phyloP scores from a whole-genome alignment of 2,113 vertebrate species.

The Eulemur macaco region DNA sequence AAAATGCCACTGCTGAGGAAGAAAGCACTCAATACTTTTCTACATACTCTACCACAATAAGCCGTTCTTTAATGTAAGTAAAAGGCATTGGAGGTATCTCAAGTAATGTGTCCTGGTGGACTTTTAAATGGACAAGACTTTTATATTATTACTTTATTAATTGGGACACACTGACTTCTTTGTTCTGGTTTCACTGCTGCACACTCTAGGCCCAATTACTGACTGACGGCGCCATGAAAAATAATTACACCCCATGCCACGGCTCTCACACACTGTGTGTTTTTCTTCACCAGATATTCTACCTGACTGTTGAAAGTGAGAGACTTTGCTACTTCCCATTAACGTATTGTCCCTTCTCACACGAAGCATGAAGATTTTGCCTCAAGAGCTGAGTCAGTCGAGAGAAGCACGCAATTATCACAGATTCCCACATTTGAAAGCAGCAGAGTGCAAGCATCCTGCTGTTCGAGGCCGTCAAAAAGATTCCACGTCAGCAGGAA shows the following conservation, averaged over 20 bases:
- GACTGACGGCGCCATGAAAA: not conserved
- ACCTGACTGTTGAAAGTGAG: slow-evolving; percentile 57
- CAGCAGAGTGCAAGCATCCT: not conserved
- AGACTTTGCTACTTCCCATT: slow-evolving; percentile 49
- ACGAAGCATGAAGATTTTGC: slow-evolving; percentile 55
- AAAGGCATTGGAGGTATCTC: not conserved
- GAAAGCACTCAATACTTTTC: not conserved
- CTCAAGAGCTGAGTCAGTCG: slow-evolving; percentile 49
- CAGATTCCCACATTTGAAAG: slow-evolving; percentile 18
- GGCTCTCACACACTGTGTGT: not conserved
- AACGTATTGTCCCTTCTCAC: slow-evolving; percentile 32
- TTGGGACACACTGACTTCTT: slow-evolving; percentile 31
- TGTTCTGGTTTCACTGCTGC: slow-evolving; percentile 7
- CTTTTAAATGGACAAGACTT: not conserved
- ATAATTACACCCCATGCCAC: slow-evolving; percentile 24
- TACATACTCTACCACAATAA: not conserved
- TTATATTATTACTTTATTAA: slow-evolving; percentile 8
- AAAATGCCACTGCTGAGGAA: not conserved
- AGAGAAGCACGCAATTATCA: not conserved
- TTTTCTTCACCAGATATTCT: slow-evolving; percentile 42
- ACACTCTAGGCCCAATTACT: not conserved
- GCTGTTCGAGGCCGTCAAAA: not conserved
- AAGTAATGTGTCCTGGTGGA: not conserved
- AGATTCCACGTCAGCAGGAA: not conserved
- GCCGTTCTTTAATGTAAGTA: not conserved